These are phyloP conservation scores for Schrankia costaestrigalis DNA, from an alignment of 2,888 invertebrate genomes.

Conservation along the genomic window DNA sequence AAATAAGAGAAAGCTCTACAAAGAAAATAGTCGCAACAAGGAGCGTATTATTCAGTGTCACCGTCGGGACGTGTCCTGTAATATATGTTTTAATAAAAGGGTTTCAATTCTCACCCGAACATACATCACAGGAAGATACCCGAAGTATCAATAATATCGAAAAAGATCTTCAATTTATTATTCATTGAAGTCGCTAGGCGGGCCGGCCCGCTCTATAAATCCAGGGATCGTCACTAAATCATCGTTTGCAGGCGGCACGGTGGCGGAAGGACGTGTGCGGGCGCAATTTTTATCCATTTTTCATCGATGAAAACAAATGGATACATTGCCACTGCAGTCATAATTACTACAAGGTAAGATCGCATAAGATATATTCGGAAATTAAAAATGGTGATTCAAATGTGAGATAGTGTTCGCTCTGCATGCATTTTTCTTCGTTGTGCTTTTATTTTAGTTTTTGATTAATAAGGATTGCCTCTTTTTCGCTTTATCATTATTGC, in stretches of 20 bases:
- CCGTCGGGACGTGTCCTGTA: slow-evolving; percentile 68
- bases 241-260: slow-evolving; percentile 55
- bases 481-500: too few species aligned
- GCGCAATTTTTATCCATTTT: slow-evolving; percentile 59
- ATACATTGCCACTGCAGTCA: slow-evolving; percentile 42
- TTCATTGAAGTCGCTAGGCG: slow-evolving; percentile 70
- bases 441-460: too few species aligned
- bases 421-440: too few species aligned
- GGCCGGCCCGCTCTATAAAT: slow-evolving; percentile 65
- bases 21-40: slow-evolving; percentile 73
- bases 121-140: slow-evolving; percentile 68
- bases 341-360: slow-evolving; percentile 33
- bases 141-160: slow-evolving; percentile 74
- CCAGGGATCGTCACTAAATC: slow-evolving; percentile 71
- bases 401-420: too few species aligned
- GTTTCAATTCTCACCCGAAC: slow-evolving; percentile 73
- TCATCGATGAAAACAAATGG: slow-evolving; percentile 51
- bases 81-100: slow-evolving; percentile 81
- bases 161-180: slow-evolving; percentile 76
- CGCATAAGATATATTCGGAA: too few species aligned
- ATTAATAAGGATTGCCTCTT: too few species aligned
- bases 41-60: slow-evolving; percentile 78
- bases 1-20: slow-evolving; percentile 60
- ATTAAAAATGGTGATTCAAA: too few species aligned
- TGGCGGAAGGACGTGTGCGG: slow-evolving; percentile 51